Evolutionary conservation across 1,140 invertebrate genomes (phyloP), one percentile per base, ranked within the genome.

Genomic region (Nasonia giraulti): DNA sequence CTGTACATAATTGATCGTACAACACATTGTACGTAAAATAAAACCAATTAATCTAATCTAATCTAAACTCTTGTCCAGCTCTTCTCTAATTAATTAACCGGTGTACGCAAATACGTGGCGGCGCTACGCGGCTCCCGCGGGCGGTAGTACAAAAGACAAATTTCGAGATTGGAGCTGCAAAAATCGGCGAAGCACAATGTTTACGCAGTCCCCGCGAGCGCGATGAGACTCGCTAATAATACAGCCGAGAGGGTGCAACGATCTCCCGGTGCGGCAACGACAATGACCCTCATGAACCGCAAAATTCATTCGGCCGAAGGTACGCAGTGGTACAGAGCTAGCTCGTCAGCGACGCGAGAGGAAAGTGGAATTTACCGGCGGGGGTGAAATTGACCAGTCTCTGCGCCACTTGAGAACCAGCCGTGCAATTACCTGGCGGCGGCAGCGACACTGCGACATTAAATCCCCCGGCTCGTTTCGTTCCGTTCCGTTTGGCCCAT

Each of bases 401-500:
- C 84, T 78, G 74, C 33, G 62, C 74, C 84, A 85, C 84, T 85
- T 85, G 84, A 85, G 80, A 62, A 82, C 84, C 73, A 68, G 80
- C 23, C 80, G 80, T 85, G 80, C 79, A 85, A 85, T 85, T 85
- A 85, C 84, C 84, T 85, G 84, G 47, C 62, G 44, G 77, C 55
- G 62, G 40, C 20, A 6, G 33, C 33, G 5, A 50, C 37, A 50
- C 50, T 31, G 71, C 62, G 47, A 82, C 84, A 82, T 85, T 85
- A 85, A 85, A 71, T 74, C 80, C 68, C 68, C 82, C 23, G 10
- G 75, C 23, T 77, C 23, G 8, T 50, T n/a, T 55, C 23, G 47
- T 80, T 75, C 37, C 47, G n/a, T n/a, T n/a, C n/a, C n/a, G n/a
- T 47, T 81, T 76, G 8, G 37, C 71, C 80, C 27, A 77, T 55